Conservation (phyloP, 2,888 invertebrate species). For the Phrixothrix hirtus region DNA sequence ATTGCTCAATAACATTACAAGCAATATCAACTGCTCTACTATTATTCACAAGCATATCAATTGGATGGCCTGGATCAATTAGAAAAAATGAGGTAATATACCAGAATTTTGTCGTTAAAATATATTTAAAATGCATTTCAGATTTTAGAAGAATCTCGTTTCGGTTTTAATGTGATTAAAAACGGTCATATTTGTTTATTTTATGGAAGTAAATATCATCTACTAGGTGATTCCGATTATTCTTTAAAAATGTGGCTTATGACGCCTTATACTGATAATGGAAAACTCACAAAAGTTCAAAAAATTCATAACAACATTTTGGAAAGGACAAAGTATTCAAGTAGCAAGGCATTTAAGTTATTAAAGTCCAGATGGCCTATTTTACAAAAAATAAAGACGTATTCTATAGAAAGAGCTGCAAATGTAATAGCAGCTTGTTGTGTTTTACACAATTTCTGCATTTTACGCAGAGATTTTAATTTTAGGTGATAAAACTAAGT, state of each 20-base stretch:
- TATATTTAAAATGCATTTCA: background rate
- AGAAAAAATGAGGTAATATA: background rate
- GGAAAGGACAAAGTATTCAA: background rate
- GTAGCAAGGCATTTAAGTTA: background rate
- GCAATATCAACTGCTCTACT: background rate
- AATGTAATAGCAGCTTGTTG: constrained; percentile 1
- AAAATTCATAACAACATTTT: background rate
- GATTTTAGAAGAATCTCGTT: background rate
- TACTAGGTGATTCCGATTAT: constrained; percentile 1
- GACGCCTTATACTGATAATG: constrained; percentile 1
- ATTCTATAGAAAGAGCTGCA: constrained; percentile 3
- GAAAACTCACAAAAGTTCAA: background rate
- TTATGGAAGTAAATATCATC: background rate
- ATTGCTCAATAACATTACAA: background rate
- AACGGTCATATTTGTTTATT: background rate
- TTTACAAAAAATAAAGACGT: constrained; percentile 1
- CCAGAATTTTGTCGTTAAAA: background rate
- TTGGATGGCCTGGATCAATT: constrained; percentile 3
- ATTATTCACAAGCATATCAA: constrained; percentile 2
- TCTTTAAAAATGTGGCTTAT: constrained; percentile 2
- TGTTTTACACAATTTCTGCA: constrained; percentile 4
- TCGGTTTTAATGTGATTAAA: background rate
- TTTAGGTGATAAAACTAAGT: too few relatives aligned
- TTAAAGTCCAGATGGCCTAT: background rate
- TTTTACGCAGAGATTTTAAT: background rate